Evolutionary conservation across 2,888 invertebrate genomes (phyloP).

Genomic region (Corbicula japonica): DNA sequence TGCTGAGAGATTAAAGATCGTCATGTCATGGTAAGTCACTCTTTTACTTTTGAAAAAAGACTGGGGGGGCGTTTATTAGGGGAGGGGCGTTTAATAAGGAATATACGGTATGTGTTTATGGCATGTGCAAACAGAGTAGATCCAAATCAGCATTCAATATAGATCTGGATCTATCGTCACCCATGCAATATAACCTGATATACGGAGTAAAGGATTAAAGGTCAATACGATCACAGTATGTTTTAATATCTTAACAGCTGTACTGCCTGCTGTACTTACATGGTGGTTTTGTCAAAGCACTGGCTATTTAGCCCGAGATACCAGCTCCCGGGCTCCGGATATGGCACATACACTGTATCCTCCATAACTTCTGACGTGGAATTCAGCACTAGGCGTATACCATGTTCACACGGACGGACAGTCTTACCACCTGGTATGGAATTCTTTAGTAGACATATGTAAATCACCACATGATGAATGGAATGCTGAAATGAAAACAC

Average conservation of each 20-base stretch:
- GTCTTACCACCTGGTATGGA: conserved; percentile 67
- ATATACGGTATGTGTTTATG: no score
- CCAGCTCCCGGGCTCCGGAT: conserved; percentile 94
- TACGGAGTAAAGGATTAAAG: background rate
- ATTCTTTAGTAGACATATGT: conserved; percentile 74
- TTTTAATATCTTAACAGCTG: background rate
- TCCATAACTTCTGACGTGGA: conserved; percentile 38
- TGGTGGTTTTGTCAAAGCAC: conserved; percentile 87
- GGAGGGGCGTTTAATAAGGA: no score
- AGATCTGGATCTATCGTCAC: no score
- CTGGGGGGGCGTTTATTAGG: no score
- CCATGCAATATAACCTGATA: no score
- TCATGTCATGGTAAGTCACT: no score
- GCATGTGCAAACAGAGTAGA: no score
- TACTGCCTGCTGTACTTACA: conserved; percentile 24
- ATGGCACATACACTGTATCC: conserved; percentile 90
- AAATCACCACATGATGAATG: conserved; percentile 64
- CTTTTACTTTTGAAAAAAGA: no score
- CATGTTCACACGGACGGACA: conserved; percentile 64
- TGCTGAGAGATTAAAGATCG: no score
- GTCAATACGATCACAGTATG: no score
- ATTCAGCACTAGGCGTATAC: conserved; percentile 69
- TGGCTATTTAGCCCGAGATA: conserved; percentile 92
- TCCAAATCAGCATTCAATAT: no score
- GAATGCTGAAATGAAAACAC: conserved; percentile 50